Base-by-base conservation (phyloP, 1,140 invertebrate genomes). In the Piezodorus guildinii region DNA sequence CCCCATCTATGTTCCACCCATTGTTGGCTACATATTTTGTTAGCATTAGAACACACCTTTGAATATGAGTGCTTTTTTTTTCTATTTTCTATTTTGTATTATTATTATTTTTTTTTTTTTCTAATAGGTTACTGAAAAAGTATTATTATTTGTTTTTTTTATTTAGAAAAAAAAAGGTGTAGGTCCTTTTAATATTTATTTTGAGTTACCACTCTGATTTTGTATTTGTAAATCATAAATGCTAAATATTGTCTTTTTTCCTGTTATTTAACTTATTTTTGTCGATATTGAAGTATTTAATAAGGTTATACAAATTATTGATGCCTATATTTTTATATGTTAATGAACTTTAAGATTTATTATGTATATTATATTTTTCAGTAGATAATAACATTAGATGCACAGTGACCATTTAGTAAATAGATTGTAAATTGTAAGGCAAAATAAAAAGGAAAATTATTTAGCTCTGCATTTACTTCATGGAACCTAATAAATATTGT, bases 351-450 rank as follows among this genome's bases (percentile, higher is more conserved):
- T 27, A 25, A 27, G 52, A 15, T 56, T 16, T 23, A 19, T 49
- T 1, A 49, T 19, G 46, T 49, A 10, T 49, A 23, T 25, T 1
- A 45, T 6, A 61, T 23, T 44, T 45, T 45, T 45, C 19, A 45
- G 21, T 14, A 45, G 30, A 34, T 27, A 14, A 61, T 19, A 44
- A 30, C 60, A 19, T 21, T 61, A 61, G 60, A 45, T 61, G 60
- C 60, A 61, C 60, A 12, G 43, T 46, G 60, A 61, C 60, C 60
- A 61, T 61, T 23, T 61, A 61, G 60, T 61, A 61, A 19, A 34
- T 61, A 61, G 60, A 56, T 45, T 61, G 60, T 61, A 61, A 44
- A 61, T 45, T 61, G 39, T 61, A 61, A 61, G 43, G 17, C 15
- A 46, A 61, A 45, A 61, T 34, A 34, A 60, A 60, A 60, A 34